Evolutionary conservation across 2,888 invertebrate species (phyloP), one percentile per base, ranked within the genome.

Genomic region (Escarpia spicata): DNA sequence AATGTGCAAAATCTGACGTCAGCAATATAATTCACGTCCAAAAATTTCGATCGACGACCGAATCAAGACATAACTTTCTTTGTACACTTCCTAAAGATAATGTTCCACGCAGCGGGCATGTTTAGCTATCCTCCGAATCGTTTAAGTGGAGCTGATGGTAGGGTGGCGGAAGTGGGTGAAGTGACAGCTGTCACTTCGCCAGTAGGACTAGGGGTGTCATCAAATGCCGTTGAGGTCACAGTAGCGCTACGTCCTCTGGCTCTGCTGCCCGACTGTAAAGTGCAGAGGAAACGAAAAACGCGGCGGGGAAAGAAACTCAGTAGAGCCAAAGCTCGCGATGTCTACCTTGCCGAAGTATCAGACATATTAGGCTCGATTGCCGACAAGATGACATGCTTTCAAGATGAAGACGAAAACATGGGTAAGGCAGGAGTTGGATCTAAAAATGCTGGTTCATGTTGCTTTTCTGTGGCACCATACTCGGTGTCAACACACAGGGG

Each of bases 251-350:
- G 19, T 15, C 19, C 19, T 26, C 6, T 19, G 19, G 26, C 26
- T 15, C 75, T 75, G 19, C 26, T n/a, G 75, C 75, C 75, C 3
- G 75, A 75, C n/a, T 75, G 75, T 15, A 75, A 6, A 75, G 19
- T 26, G 6, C 75, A 19, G 75, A 75, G 75, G 75, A 75, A 26
- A 75, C 75, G 75, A 75, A 75, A 75, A 26, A 75, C 75, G 26
- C 75, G 75, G n/a, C 75, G 75, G 75, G 75, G 75, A 75, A 75
- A 75, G 75, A 75, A 75, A 75, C 75, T 75, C 75, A 75, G 75
- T 75, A 75, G 75, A 26, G 75, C 60, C 4, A 60, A 60, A 60
- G 60, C 12, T 60, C 60, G 60, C 60, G 60, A 75, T n/a, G 19
- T 75, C n/a, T 75, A 75, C 75, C 75, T 75, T 75, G 6, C 0